Base-by-base conservation (phyloP, 2,113 vertebrate species). In the Turnix velox region DNA sequence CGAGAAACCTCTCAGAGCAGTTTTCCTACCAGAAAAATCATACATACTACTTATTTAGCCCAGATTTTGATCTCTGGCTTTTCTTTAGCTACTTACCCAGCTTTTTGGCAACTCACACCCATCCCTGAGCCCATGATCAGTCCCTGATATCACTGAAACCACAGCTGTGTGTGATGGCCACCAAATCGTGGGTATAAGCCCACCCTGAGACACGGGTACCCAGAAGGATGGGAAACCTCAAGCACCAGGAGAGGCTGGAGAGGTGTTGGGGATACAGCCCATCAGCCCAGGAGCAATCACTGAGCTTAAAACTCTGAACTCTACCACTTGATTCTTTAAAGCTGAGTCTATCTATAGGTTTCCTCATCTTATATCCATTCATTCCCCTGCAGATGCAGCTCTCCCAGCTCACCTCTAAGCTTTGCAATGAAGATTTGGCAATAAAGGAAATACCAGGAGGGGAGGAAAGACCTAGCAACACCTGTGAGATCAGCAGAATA, bases 101-200 rank as follows among this genome's bases (percentile, higher is more conserved):
- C 42, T 20, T 46, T 93, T 37, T 67, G n/a, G 43, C 75, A 77
- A 18, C 73, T 39, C 14, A 4, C 13, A 8, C 37, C 73, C 65
- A 18, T 3, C 67, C 71, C 78, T 22, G 57, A 55, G 74, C 55
- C 74, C 3, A 37, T 19, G 55, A 78, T 42, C 73, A 42, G 45
- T 7, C 39, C 68, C 42, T 73, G 79, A 31, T 3, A 5, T 14
- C 63, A 39, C 51, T 5, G 40, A 39, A 58, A 66, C 57, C 76
- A 24, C 0, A 1, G 54, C 6, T 12, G 8, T 17, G 14, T 9
- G 2, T 0, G 5, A 54, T 18, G 28, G 59, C 24, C 28, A 0
- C 22, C 3, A 6, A 16, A 20, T 40, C 42, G 45, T 6, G 61
- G 39, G 68, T 2, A 0, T 5, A 39, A 40, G 40, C 13, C 46